Evolutionary conservation across 1,140 invertebrate species (phyloP), one percentile per base, ranked within the genome.

Genomic region (Chionoecetes opilio): DNA sequence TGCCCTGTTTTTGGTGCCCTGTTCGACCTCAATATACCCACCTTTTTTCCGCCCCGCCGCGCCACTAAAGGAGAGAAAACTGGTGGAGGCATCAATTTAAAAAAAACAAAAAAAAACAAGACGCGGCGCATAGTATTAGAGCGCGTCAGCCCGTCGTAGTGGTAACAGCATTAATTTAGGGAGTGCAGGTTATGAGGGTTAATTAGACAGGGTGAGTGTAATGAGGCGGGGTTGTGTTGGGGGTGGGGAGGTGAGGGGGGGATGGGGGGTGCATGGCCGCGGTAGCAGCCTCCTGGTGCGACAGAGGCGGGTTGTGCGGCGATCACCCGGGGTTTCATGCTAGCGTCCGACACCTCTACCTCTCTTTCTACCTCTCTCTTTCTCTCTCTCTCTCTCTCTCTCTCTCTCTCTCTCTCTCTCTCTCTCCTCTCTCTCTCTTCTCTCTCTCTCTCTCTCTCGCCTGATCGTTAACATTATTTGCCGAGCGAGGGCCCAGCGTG

Each of bases 381-480:
- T 8, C 82, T 84, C 5, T 26, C 5, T 5, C 82, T 84, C 5
- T 84, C 26, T 5, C 82, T 84, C 5, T 84, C 26, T 5, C 82
- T 5, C 5, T 26, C 26, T 84, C 82, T 84, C 26, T 84, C 26
- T 84, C 82, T 84, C 5, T 26, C 26, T 5, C 82, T 84, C 5
- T 8, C 5, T 5, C 82, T 84, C 5, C 41, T 46, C 41, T 14
- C 14, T 5, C 41, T 46, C 5, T 46, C 14, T 5, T 14, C 14
- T 5, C 41, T 46, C 5, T 46, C 14, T 5, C 41, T 46, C 5
- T 5, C 14, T 14, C 41, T 46, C 63, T n/a, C 63, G 63, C 21
- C 63, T 75, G 63, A 75, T 75, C 63, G 63, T 75, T 75, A 75
- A 75, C 26, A 75, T 75, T 75, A 75, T 75, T 75, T 75, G 63